phyloP scores from a whole-genome alignment of 2,113 vertebrate genomes.

The Pholis gunnellus region DNA sequence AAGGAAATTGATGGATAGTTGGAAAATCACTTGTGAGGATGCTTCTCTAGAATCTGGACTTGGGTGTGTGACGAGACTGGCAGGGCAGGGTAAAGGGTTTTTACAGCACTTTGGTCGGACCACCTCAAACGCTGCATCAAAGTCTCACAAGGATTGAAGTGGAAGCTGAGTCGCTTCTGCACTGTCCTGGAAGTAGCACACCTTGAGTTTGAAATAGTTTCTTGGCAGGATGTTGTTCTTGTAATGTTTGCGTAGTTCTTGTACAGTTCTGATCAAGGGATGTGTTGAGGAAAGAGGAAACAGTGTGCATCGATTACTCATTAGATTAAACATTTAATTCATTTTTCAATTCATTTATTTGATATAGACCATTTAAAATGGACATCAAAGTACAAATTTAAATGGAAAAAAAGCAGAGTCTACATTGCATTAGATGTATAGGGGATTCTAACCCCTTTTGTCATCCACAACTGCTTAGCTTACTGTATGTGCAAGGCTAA shows the following conservation, averaged over 20 bases:
- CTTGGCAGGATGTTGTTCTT: background rate
- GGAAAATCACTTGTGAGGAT: background rate
- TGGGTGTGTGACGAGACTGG: background rate
- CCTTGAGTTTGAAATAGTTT: background rate
- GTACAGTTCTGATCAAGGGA: background rate
- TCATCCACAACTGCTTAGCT: too few relatives aligned
- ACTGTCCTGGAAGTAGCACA: background rate
- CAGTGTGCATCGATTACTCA: background rate
- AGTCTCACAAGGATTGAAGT: background rate
- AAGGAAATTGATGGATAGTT: background rate
- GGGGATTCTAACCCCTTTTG: too few relatives aligned
- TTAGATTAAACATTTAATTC: background rate
- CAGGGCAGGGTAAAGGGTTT: slow-evolving; percentile 6
- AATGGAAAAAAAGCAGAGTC: too few relatives aligned
- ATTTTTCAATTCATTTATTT: too few relatives aligned
- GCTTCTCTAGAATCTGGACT: background rate
- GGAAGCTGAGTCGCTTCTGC: background rate
- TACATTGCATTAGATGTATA: too few relatives aligned
- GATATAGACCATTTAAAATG: too few relatives aligned
- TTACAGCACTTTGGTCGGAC: background rate
- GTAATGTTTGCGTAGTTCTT: background rate
- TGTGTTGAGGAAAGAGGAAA: background rate
- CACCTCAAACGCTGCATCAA: slow-evolving; percentile 8
- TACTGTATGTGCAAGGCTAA: too few relatives aligned
- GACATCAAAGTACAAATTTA: too few relatives aligned